Conservation (phyloP, 2,888 invertebrate genomes). For the Limenitis camilla region DNA sequence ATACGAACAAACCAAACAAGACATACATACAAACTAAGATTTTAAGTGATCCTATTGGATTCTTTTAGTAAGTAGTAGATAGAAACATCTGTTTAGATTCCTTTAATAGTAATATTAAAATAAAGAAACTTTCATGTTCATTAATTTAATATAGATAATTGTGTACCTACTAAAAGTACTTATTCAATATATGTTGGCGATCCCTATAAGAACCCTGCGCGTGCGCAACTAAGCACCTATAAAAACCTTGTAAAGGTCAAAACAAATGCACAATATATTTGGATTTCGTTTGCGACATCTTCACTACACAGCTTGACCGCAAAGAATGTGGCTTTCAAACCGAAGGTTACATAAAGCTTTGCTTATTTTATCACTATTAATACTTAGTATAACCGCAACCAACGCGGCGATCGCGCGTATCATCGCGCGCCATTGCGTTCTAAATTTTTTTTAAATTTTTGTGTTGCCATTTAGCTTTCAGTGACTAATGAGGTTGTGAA, state of each 20-base stretch:
- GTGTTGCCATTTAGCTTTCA: constrained; percentile 18
- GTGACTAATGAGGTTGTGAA: constrained; percentile 34
- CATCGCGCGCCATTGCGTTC: constrained; percentile 35
- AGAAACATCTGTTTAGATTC: too few relatives aligned
- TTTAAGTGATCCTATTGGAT: too few relatives aligned
- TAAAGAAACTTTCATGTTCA: too few relatives aligned
- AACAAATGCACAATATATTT: constrained; percentile 29
- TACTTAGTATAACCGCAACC: constrained; percentile 55
- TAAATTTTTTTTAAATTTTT: constrained; percentile 22
- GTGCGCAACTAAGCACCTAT: constrained; percentile 8
- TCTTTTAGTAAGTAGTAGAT: too few relatives aligned
- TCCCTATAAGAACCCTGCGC: constrained; percentile 7
- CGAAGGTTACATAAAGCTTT: constrained; percentile 68
- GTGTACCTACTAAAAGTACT: too few relatives aligned
- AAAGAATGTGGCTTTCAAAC: constrained; percentile 62
- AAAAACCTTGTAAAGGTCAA: constrained; percentile 54
- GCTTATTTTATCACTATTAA: constrained; percentile 49
- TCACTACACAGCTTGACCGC: constrained; percentile 56
- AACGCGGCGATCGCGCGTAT: constrained; percentile 55
- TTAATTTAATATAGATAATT: too few relatives aligned
- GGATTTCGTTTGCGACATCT: constrained; percentile 52
- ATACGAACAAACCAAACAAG: too few relatives aligned
- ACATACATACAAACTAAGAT: too few relatives aligned
- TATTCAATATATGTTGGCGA: neutral
- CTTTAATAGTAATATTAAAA: too few relatives aligned